These are phyloP conservation scores for Ophion slaviceki DNA, from an alignment of 2,888 invertebrate genomes.

Conservation along the genomic window DNA sequence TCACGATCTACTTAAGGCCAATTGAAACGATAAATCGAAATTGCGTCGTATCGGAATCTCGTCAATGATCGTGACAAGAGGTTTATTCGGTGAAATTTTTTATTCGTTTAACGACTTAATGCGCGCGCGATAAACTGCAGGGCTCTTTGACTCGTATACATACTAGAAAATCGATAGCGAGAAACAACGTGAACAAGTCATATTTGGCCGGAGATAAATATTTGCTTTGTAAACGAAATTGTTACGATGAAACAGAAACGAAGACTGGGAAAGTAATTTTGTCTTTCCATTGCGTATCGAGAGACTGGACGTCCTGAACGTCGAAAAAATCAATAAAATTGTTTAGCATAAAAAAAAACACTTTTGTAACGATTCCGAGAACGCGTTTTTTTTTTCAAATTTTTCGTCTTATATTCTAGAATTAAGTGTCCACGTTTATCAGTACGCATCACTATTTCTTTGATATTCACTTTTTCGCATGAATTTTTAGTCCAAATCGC, in stretches of 20 bases:
- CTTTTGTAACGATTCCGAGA: conserved; percentile 3
- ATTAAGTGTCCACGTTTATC: not conserved
- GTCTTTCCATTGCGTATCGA: conserved; percentile 39
- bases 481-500: conserved; percentile 7
- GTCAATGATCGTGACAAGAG: conserved; percentile 43
- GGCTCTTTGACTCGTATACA: conserved; percentile 4
- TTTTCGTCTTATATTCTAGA: conserved; percentile 24
- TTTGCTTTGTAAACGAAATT: not conserved
- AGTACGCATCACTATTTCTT: conserved; percentile 2
- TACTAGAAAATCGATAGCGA: not conserved
- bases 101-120: conserved; percentile 40
- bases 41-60: not conserved
- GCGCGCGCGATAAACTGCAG: not conserved
- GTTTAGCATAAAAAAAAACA: conserved; percentile 13
- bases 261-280: conserved; percentile 35
- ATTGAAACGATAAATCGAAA: not conserved
- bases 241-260: not conserved
- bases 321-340: conserved; percentile 37
- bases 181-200: not conserved
- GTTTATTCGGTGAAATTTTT: conserved; percentile 39
- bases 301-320: conserved; percentile 47
- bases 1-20: not conserved
- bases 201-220: not conserved
- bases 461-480: not conserved
- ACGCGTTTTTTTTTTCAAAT: conserved; percentile 31